Evolutionary conservation across 2,113 vertebrate genomes (phyloP), one percentile per base, ranked within the genome.

Genomic region (Patagioenas fasciata): DNA sequence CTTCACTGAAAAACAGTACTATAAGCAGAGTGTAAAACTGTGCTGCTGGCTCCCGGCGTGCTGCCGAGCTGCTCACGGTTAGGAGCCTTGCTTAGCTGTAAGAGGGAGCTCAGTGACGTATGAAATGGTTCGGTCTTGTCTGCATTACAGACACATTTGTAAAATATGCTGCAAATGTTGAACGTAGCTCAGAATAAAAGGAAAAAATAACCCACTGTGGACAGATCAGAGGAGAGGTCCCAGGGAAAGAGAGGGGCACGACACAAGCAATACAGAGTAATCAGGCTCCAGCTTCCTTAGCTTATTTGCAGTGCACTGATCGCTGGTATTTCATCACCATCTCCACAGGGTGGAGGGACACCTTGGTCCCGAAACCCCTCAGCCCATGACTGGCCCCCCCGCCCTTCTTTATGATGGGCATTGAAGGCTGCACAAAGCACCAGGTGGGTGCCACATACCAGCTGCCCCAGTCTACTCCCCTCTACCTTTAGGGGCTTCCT

Each of bases 301-400:
- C 47, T 88, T 8, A 0, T 70, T 31, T 60, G 44, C 50, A 56
- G 34, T 12, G 31, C 21, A 36, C 54, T 32, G 28, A 62, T 44
- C 1, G 1, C 26, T 53, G 10, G 9, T 11, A 20, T 72, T 75
- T 86, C 72, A 53, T 83, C 54, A 72, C 34, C 62, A 14, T 3
- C 1, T 57, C n/a, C 16, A 8, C 6, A 17, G 65, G 26, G 4
- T 0, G 1, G 40, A 40, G 44, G 32, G 12, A 32, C 0, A 0
- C 25, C 42, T 47, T 11, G 58, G 42, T 57, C 24, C 2, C 9
- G 0, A 0, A 16, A 8, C 3, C 18, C 26, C 28, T 15, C 13
- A 25, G 48, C n/a, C 26, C 53, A 13, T 1, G 3, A 13, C 21
- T 69, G 16, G 13, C 10, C 16, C 8, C 6, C 28, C 21, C 3